Percentiles rank a stretch among this genome's conserved stretches.
phyloP scores from a whole-genome alignment of 2,888 invertebrate genomes.

The Cynaeus angustus region DNA sequence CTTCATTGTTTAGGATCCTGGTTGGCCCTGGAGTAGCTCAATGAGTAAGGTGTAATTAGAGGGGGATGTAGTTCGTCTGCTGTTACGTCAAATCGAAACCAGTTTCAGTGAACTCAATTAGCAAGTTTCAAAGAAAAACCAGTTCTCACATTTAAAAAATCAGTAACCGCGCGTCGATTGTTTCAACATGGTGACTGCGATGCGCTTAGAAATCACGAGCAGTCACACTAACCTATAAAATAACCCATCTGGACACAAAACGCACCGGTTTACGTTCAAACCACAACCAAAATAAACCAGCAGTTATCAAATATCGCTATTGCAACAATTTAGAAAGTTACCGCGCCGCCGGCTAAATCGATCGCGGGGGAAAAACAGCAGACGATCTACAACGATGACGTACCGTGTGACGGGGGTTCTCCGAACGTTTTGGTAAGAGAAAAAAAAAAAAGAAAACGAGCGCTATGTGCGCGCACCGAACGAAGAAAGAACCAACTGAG shows the following conservation, averaged over 20 bases:
- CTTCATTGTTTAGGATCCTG: slow-evolving; percentile 18
- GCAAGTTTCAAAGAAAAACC: slow-evolving; percentile 33
- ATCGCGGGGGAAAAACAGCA: no score
- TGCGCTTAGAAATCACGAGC: slow-evolving; percentile 7
- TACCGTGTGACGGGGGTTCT: neutral
- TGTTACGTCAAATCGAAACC: slow-evolving; percentile 36
- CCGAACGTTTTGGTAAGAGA: neutral
- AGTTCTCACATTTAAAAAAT: slow-evolving; percentile 6
- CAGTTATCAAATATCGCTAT: neutral
- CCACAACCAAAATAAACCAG: no score
- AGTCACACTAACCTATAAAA: slow-evolving; percentile 44
- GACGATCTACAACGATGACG: slow-evolving; percentile 5
- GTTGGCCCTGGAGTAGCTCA: slow-evolving; percentile 27
- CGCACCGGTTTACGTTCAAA: neutral
- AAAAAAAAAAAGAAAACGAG: slow-evolving; percentile 1
- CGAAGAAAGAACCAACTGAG: slow-evolving; percentile 35
- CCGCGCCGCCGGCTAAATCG: neutral
- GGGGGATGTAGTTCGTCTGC: slow-evolving; percentile 33
- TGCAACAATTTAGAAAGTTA: slow-evolving; percentile 36
- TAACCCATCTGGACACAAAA: slow-evolving; percentile 22
- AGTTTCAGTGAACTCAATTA: slow-evolving; percentile 30
- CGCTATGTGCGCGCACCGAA: slow-evolving; percentile 12
- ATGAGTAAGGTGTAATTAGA: neutral
- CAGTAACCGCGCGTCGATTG: slow-evolving; percentile 6
- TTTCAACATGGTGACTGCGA: slow-evolving; percentile 6